Evolutionary conservation across 2,797 vertebrate species (phyloP).

Genomic region (Lutjanus argentimaculatus): DNA sequence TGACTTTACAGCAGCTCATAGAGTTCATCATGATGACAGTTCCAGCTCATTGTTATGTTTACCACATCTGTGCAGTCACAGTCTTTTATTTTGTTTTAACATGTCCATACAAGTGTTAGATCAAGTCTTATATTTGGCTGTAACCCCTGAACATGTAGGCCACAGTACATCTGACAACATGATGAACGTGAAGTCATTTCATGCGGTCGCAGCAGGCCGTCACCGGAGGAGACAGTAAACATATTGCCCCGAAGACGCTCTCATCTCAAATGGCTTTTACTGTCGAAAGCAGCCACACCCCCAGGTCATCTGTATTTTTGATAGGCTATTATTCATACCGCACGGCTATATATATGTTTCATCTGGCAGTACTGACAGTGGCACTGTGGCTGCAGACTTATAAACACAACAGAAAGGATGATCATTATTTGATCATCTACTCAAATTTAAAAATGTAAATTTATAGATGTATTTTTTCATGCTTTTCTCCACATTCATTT

Average conservation of each 20-base stretch:
- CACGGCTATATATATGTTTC: neutral
- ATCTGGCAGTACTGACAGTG: neutral
- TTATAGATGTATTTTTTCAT: neutral
- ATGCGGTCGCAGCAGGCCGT: conserved; percentile 7
- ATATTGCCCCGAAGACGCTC: conserved; percentile 18
- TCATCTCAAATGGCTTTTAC: conserved; percentile 42
- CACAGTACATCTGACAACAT: conserved; percentile 33
- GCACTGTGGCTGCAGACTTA: neutral
- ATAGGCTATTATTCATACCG: conserved; percentile 27
- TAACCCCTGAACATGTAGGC: neutral
- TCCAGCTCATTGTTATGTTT: neutral
- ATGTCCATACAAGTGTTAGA: conserved; percentile 28
- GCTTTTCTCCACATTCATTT: neutral
- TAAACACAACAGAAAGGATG: neutral
- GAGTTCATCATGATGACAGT: neutral
- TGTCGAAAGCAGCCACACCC: conserved; percentile 23
- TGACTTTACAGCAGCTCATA: conserved; percentile 8
- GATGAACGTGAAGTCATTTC: conserved; percentile 38
- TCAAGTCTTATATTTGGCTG: neutral
- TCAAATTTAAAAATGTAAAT: neutral
- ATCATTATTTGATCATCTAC: neutral
- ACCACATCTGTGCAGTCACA: too few species aligned
- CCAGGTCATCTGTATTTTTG: neutral
- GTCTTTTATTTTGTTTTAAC: conserved; percentile 9
- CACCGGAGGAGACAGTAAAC: conserved; percentile 13